A percentile compares a stretch with the other conserved stretches of the same genome.
phyloP scores from a whole-genome alignment of 2,113 vertebrate genomes.

The Chaetorhynchus papuensis region DNA sequence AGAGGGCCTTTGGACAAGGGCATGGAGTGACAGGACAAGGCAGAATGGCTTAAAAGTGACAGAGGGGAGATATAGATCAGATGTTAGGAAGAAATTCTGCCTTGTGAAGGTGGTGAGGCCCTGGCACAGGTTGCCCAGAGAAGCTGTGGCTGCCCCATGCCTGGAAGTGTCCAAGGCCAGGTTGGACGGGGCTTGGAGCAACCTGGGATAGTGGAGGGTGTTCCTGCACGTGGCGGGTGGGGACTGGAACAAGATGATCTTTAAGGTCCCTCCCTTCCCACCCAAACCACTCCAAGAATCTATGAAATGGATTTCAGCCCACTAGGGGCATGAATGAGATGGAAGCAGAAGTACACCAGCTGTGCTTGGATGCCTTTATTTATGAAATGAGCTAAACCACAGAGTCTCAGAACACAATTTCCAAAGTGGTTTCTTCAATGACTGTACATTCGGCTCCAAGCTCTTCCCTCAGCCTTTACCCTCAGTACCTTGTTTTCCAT shows the following conservation, averaged over 20 bases:
- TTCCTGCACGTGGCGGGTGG: background rate
- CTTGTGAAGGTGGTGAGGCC: background rate
- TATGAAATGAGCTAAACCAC: background rate
- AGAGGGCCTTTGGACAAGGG: background rate
- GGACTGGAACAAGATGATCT: fast-evolving
- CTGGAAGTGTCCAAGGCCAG: background rate
- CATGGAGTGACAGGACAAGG: background rate
- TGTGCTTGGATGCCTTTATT: background rate
- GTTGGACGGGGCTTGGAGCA: fast-evolving
- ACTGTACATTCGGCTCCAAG: background rate
- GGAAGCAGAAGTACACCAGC: background rate
- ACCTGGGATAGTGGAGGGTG: background rate
- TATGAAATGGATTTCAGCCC: background rate
- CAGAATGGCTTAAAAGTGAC: background rate
- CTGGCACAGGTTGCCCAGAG: background rate
- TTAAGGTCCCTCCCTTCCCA: background rate
- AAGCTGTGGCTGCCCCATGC: background rate
- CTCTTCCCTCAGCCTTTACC: background rate
- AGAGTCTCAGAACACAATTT: background rate
- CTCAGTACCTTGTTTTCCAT: background rate
- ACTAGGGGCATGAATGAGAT: background rate
- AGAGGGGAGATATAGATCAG: background rate
- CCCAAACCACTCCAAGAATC: background rate
- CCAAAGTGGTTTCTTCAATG: background rate
- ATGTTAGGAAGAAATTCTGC: background rate